These are phyloP conservation scores for Epinotia ramella DNA, from an alignment of 2,888 invertebrate genomes.

Conservation along the genomic window DNA sequence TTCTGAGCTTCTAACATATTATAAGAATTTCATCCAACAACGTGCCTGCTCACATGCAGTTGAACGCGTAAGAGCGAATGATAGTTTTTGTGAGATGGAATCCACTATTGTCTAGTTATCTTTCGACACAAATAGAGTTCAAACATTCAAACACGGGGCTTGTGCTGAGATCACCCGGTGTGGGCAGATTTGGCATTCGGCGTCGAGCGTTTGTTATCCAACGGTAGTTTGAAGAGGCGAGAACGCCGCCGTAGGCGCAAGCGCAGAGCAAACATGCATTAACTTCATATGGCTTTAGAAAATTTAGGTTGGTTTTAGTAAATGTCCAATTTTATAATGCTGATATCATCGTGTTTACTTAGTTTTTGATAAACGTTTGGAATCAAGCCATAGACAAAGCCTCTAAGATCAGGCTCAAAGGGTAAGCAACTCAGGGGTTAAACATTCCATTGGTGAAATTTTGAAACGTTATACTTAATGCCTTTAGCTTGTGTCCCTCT, in stretches of 20 bases:
- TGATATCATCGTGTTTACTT: neutral
- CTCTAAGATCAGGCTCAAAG: too few species aligned
- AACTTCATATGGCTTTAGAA: constrained; percentile 12
- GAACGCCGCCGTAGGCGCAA: constrained; percentile 34
- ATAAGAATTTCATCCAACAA: too few species aligned
- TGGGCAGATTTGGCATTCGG: constrained; percentile 42
- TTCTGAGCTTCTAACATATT: too few species aligned
- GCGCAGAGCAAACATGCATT: constrained; percentile 24
- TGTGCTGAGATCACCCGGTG: constrained; percentile 50
- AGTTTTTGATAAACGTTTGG: neutral
- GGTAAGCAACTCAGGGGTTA: too few species aligned
- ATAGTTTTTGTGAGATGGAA: too few species aligned
- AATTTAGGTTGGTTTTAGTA: neutral
- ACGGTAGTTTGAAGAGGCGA: constrained; percentile 40
- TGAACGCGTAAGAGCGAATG: too few species aligned
- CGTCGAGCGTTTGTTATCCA: constrained; percentile 29
- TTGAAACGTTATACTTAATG: too few species aligned
- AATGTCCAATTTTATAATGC: neutral
- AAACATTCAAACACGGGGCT: neutral
- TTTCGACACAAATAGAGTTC: neutral
- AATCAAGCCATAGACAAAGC: too few species aligned
- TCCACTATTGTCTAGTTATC: neutral
- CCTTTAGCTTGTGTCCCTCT: too few species aligned
- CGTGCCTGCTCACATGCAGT: too few species aligned
- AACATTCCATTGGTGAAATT: too few species aligned